Base-by-base conservation (phyloP, 2,888 invertebrate genomes). In the Leptura quadrifasciata region DNA sequence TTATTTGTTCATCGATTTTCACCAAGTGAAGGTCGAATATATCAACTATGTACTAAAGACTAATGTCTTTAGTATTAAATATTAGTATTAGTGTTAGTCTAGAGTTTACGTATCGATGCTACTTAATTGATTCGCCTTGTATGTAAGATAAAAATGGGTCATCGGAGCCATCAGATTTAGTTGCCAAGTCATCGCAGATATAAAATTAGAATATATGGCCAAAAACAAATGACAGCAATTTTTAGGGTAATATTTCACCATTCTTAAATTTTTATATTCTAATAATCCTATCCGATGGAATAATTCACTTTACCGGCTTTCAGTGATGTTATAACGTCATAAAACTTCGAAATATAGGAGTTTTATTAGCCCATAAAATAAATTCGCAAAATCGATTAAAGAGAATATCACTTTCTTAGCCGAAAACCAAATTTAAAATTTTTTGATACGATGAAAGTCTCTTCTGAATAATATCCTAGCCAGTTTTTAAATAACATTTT, bases 401-500 rank as follows among this genome's bases (percentile, higher is more conserved):
- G 24, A 58, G 58, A 58, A 58, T 24, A 21, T 21, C 21, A 2
- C 15, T 1, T 47, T n/a, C 20, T 27, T 24, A 58, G 15, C 12
- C 24, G 58, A 58, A n/a, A 15, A 24, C 15, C 24, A 27, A 58
- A 27, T 21, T 57, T 20, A 24, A 24, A 24, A 58, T 58, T 8
- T 58, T n/a, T 1, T 21, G 24, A 24, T 21, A 58, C 58, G 47
- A 47, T 47, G n/a, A 47, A 47, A 47, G 47, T 27, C 3, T n/a
- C 24, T 58, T 24, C 24, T 58, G 58, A 58, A 10, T 21, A 58
- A 0, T n/a, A n/a, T n/a, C n/a, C 58, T n/a, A 27, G n/a, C 3
- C 58, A 27, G 24, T 21, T 58, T 21, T 58, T 58, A 58, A 58
- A 27, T 24, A 58, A 24, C 58, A 21, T 21, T 58, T 58, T 58